Evolutionary conservation across 2,888 invertebrate species (phyloP), one percentile per base, ranked within the genome.

Genomic region (Autographa gamma): DNA sequence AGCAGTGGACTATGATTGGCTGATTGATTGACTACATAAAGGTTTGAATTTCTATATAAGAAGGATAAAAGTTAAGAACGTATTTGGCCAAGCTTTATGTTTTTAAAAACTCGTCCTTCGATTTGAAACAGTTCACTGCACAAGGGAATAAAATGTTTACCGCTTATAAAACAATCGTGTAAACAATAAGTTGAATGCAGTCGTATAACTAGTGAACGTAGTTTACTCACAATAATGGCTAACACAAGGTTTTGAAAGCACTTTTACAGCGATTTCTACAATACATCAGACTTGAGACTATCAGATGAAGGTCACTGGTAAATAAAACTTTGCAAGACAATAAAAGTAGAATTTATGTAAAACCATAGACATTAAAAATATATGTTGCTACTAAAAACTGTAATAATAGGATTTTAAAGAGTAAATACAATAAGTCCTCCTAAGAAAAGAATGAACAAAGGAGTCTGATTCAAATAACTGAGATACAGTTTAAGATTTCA

Each of bases 101-200:
- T 38, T 63, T 69, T 19, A 63, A 60, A 58, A 68, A 65, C 31
- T 60, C 31, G 63, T 74, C 71, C 66, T 60, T 52, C 14, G 63
- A 71, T 69, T 34, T 31, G 71, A 54, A 72, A 77, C 69, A 68
- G 65, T 73, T 67, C 70, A 60, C 59, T 66, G 63, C 67, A 38
- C 69, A 71, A 58, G 66, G 62, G 70, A 77, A 72, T 74, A 71
- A 48, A 74, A 72, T 74, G 65, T 80, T 77, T 65, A 70, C 70
- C 68, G 65, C 66, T 72, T 80, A 76, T 77, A 73, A 73, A 73
- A 81, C 72, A 79, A 81, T 76, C 67, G 68, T 59, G 67, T 74
- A 31, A 60, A 60, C 38, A 78, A 69, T 54, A 76, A 77, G 66
- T 80, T 38, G 73, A 77, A 80, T 69, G 80, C 73, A 80, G 73